Percentiles rank a stretch among this genome's conserved stretches.
Conservation (phyloP, 2,797 vertebrate genomes). For the Cirrhinus mrigala region DNA sequence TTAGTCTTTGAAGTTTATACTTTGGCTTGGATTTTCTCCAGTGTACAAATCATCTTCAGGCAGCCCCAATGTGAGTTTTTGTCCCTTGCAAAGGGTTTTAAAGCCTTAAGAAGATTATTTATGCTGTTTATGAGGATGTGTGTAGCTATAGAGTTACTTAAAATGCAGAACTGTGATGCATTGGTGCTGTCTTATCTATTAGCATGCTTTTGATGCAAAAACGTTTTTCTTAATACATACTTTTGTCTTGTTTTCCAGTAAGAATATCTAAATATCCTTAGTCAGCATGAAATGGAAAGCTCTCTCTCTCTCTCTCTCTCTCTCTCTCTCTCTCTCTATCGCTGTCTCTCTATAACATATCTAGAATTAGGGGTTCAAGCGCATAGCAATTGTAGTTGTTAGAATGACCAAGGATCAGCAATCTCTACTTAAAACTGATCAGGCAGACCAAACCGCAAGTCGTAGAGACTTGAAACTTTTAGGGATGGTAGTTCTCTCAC, state of each 20-base stretch:
- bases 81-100: constrained; percentile 14
- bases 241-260: not conserved
- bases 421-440: too few relatives aligned
- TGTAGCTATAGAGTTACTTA: constrained; percentile 8
- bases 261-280: not conserved
- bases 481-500: too few relatives aligned
- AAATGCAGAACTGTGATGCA: not conserved
- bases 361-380: not conserved
- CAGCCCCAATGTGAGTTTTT: not conserved
- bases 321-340: too few relatives aligned
- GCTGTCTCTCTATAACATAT: not conserved
- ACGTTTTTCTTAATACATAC: not conserved
- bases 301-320: not conserved
- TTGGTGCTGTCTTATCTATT: not conserved
- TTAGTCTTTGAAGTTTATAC: not conserved
- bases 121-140: not conserved
- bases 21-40: not conserved
- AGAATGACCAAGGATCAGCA: too few relatives aligned
- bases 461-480: too few relatives aligned
- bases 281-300: not conserved
- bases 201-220: not conserved
- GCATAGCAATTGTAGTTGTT: too few relatives aligned
- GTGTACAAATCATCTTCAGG: not conserved
- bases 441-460: too few relatives aligned
- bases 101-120: constrained; percentile 29